These are phyloP conservation scores for Caranx melampygus DNA, from an alignment of 2,113 vertebrate genomes.

Conservation along the genomic window DNA sequence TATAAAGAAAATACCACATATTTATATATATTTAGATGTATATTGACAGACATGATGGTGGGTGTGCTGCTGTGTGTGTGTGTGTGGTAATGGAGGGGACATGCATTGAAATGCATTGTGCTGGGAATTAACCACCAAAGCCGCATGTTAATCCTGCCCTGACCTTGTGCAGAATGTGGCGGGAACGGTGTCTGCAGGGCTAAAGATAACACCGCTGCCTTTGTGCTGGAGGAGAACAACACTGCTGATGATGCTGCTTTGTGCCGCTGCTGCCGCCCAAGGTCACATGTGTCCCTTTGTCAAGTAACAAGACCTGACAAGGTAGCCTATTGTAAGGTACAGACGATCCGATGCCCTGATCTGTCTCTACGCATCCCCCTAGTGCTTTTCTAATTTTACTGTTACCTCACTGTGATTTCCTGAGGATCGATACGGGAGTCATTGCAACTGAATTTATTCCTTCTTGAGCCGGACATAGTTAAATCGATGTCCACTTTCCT, in stretches of 20 bases:
- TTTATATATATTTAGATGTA: conserved; percentile 10
- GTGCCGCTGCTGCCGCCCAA: conserved; percentile 51
- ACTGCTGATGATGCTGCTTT: conserved; percentile 78
- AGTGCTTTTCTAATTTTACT: conserved; percentile 3
- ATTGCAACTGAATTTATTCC: neutral
- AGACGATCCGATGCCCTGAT: conserved; percentile 40
- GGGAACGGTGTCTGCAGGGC: conserved; percentile 68
- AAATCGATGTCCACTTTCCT: neutral
- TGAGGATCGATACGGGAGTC: neutral
- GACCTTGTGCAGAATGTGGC: conserved; percentile 75
- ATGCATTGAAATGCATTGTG: conserved; percentile 67
- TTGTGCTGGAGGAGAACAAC: conserved; percentile 75
- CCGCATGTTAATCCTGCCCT: conserved; percentile 72
- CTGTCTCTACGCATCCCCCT: conserved; percentile 6
- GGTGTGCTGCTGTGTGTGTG: conserved; percentile 13
- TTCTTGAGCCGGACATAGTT: neutral
- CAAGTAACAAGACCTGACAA: conserved; percentile 70
- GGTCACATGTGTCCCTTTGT: conserved; percentile 71
- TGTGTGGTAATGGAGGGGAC: conserved; percentile 28
- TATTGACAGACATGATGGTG: neutral
- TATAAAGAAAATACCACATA: neutral
- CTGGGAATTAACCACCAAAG: conserved; percentile 70
- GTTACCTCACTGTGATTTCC: neutral
- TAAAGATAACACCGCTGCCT: conserved; percentile 76
- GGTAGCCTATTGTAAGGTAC: conserved; percentile 57